phyloP scores from a whole-genome alignment of 2,113 vertebrate species.

The Poicephalus gulielmi region DNA sequence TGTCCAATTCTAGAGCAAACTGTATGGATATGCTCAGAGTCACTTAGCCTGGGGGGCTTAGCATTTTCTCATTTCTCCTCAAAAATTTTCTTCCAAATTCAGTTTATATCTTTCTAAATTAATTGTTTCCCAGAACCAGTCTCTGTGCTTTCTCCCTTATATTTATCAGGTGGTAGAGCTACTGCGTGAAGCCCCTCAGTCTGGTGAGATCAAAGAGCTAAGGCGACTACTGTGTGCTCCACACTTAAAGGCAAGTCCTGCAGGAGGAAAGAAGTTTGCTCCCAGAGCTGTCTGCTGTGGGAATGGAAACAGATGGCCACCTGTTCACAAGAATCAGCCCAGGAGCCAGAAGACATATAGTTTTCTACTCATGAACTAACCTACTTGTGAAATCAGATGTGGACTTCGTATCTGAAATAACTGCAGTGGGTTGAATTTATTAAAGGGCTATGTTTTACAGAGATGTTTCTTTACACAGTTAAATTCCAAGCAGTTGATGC shows the following conservation, averaged over 20 bases:
- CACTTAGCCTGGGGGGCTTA: fast-evolving
- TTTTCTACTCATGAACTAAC: neutral
- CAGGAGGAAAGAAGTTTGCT: neutral
- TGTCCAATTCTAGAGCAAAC: neutral
- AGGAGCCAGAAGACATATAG: neutral
- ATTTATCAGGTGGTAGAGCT: slow-evolving; percentile 68
- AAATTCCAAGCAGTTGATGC: neutral
- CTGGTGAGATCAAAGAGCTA: slow-evolving; percentile 85
- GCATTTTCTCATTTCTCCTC: neutral
- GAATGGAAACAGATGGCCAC: neutral
- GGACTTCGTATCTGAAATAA: neutral
- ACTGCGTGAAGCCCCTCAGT: slow-evolving; percentile 65
- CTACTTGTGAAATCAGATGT: neutral
- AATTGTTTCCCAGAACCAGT: neutral
- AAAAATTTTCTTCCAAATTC: neutral
- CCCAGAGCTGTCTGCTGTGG: neutral
- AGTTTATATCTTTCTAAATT: neutral
- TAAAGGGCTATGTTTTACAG: neutral
- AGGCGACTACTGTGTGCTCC: slow-evolving; percentile 80
- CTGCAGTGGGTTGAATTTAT: neutral
- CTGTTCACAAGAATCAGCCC: neutral
- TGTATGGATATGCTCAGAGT: neutral
- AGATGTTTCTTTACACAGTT: neutral
- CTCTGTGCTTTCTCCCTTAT: neutral
- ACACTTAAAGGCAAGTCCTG: slow-evolving; percentile 83